Percentiles rank a stretch among this genome's conserved stretches.
Evolutionary conservation across 1,140 invertebrate genomes (phyloP).

Genomic region (Conopomorpha cramerella): DNA sequence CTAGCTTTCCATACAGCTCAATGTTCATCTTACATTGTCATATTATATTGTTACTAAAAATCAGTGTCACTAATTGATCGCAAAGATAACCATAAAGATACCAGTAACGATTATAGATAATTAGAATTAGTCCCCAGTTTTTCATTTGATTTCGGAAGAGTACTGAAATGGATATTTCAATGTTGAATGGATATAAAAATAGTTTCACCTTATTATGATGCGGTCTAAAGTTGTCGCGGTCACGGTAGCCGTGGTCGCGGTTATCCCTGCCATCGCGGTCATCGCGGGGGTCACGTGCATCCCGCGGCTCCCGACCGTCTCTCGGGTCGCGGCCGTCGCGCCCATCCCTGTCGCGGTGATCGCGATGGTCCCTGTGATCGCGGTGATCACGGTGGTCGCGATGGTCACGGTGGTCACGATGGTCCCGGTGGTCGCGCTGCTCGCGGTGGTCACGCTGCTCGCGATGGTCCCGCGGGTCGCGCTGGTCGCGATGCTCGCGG

Average conservation of each 20-base stretch:
- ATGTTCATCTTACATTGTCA: too few species aligned
- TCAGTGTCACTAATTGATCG: too few species aligned
- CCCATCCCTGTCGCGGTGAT: conserved; percentile 14
- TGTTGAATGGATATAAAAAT: too few species aligned
- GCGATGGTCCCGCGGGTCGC: conserved; percentile 17
- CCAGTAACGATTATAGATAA: too few species aligned
- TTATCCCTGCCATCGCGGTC: conserved; percentile 21
- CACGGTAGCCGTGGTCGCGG: conserved; percentile 28
- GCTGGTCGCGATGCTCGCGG: conserved; percentile 16
- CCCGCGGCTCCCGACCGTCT: conserved; percentile 15
- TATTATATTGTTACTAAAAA: too few species aligned
- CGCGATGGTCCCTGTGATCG: conserved; percentile 24
- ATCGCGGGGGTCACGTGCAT: conserved; percentile 30
- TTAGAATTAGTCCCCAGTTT: too few species aligned
- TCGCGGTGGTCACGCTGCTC: conserved; percentile 10
- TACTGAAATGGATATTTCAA: too few species aligned
- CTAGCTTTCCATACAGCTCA: too few species aligned
- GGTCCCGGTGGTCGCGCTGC: conserved; percentile 15
- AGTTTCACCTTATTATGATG: conserved; percentile 25
- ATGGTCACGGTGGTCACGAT: conserved; percentile 21
- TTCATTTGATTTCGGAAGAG: too few species aligned
- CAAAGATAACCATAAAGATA: too few species aligned
- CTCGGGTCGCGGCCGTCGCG: conserved; percentile 12
- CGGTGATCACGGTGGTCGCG: conserved; percentile 28
- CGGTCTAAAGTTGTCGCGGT: conserved; percentile 39